Conservation (phyloP, 2,888 invertebrate genomes). For the Lumbricus terrestris region DNA sequence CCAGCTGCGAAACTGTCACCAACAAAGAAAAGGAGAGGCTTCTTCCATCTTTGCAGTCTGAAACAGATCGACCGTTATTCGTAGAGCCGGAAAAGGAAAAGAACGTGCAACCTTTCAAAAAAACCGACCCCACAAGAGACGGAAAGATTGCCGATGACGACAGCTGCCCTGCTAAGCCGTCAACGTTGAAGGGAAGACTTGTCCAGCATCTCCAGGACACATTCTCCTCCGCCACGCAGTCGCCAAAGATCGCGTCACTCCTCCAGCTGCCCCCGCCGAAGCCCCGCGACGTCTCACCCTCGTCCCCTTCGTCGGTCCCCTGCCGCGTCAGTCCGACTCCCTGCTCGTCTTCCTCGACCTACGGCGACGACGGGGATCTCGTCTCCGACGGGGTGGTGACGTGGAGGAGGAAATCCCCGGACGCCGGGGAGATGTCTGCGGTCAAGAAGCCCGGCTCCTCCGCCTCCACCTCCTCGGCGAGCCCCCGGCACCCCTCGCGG, state of each 20-base stretch:
- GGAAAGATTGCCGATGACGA: not conserved
- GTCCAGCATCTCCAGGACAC: not conserved
- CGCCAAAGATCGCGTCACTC: too few relatives aligned
- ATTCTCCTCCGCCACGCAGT: not conserved
- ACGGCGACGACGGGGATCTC: slow-evolving; percentile 9
- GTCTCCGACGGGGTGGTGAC: slow-evolving; percentile 32
- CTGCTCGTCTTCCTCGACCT: not conserved
- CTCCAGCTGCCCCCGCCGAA: not conserved
- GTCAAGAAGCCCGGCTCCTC: not conserved
- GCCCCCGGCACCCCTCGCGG: not conserved
- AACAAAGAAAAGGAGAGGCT: not conserved
- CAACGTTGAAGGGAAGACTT: not conserved
- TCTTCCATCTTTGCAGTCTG: too few relatives aligned
- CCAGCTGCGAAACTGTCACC: not conserved
- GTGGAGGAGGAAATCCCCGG: slow-evolving; percentile 28
- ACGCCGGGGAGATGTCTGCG: not conserved
- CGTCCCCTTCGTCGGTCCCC: not conserved
- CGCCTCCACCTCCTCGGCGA: too few relatives aligned
- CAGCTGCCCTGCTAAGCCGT: not conserved
- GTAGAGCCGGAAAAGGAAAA: not conserved
- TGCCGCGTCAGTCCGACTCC: not conserved
- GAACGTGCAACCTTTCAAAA: not conserved
- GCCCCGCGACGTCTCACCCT: not conserved
- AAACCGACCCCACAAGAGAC: not conserved
- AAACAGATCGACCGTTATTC: too few relatives aligned